Conservation (phyloP, 2,888 invertebrate species). For the Dusona sp. region DNA sequence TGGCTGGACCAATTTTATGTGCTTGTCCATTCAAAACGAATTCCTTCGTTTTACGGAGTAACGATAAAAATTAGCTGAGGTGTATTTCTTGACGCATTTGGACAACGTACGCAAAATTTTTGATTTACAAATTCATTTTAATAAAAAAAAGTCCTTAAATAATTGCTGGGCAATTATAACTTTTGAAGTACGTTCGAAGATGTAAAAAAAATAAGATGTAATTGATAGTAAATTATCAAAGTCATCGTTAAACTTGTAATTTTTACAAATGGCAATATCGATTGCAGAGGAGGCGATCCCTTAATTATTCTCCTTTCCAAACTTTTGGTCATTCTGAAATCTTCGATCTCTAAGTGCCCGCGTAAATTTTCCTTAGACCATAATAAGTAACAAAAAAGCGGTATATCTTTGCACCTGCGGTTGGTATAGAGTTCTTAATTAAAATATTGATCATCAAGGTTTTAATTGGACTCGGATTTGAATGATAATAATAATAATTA, state of each 20-base stretch:
- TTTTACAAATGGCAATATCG: not conserved
- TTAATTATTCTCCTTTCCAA: not conserved
- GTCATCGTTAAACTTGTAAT: not conserved
- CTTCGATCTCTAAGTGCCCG: too few relatives aligned
- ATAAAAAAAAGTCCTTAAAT: not conserved
- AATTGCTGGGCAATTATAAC: not conserved
- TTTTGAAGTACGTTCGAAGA: too few relatives aligned
- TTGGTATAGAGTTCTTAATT: not conserved
- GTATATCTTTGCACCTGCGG: constrained; percentile 18
- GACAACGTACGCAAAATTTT: not conserved
- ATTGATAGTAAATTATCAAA: not conserved
- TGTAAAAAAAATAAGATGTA: not conserved
- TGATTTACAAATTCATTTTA: not conserved
- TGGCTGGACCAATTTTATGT: not conserved
- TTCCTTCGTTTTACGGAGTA: not conserved
- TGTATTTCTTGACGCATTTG: not conserved
- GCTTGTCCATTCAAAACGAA: not conserved
- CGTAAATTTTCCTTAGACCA: not conserved
- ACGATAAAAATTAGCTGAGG: too few relatives aligned
- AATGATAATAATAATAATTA: constrained; percentile 29
- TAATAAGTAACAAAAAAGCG: not conserved
- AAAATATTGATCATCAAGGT: constrained; percentile 22
- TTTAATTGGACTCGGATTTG: not conserved
- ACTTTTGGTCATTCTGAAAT: not conserved
- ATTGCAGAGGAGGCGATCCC: not conserved